Base-by-base conservation (phyloP, 2,797 vertebrate genomes). In the Sternarchorhynchus goeldii region DNA sequence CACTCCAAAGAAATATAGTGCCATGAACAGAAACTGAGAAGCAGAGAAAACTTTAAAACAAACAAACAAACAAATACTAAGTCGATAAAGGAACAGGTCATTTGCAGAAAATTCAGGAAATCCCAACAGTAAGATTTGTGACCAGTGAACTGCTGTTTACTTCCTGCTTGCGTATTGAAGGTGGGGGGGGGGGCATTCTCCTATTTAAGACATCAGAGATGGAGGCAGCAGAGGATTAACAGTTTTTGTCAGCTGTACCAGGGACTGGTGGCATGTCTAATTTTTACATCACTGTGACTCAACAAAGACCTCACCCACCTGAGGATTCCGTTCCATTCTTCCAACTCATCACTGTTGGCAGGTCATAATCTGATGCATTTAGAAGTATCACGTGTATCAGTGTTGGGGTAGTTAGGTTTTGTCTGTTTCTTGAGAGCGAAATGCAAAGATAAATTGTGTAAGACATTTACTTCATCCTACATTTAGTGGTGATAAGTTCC, bases 31-130 rank as follows among this genome's bases (percentile, higher is more conserved):
- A 70, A 70, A 70, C 64, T 79, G 57, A 68, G 69, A 73, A 56
- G 32, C 29, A 57, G 14, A 50, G 18, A 57, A 36, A 72, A 25
- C 12, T 50, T 50, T 36, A 36, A 36, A 36, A 36, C 45, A 78
- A 50, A 59, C 50, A 50, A 58, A 31, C 20, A 31, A 36, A 67
- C 67, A 66, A 14, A 68, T n/a, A 25, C 25, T 25, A 1, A 25
- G 31, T 32, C 41, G 64, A 63, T 31, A 80, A 75, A 62, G 62
- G 78, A 75, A 79, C 77, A 73, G 59, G 36, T 67, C 62, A 74
- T 39, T 80, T 62, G 41, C 29, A 79, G 20, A 69, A 75, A 80
- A 74, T 60, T 17, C 71, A 74, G 77, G 78, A 75, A 80, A 69
- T 80, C 41, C 67, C 65, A 75, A 18, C 55, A 69, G 31, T 7